Conservation (phyloP, 2,888 invertebrate species). For the Acrobasis repandana region DNA sequence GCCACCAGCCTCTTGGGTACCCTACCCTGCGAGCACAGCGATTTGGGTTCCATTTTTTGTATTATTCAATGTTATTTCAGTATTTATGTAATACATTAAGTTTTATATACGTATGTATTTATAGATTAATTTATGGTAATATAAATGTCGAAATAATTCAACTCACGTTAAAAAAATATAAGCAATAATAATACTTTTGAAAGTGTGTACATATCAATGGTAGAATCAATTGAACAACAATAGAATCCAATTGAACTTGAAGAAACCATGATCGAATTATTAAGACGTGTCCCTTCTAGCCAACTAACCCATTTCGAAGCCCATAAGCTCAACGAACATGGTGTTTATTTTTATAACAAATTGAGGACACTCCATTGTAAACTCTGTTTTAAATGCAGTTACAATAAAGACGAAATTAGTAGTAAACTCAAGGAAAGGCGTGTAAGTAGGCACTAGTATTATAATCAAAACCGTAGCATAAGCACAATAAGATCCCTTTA, state of each 20-base stretch:
- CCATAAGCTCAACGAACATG: conserved; percentile 22
- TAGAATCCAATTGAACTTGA: conserved; percentile 17
- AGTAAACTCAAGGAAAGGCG: conserved; percentile 20
- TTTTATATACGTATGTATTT: no score
- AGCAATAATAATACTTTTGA: neutral
- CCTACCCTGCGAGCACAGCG: no score
- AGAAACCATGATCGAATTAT: conserved; percentile 23
- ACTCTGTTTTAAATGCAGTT: neutral
- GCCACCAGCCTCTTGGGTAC: no score
- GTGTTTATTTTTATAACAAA: conserved; percentile 16
- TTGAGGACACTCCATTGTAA: neutral
- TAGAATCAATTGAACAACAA: conserved; percentile 17
- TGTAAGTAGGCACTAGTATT: conserved; percentile 36
- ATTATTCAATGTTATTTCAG: no score
- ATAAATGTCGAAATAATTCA: no score
- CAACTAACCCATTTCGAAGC: conserved; percentile 20
- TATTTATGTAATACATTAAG: no score
- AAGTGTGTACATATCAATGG: neutral
- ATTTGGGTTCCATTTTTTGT: no score
- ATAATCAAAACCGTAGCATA: conserved; percentile 58
- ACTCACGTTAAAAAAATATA: no score
- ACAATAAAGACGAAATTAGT: conserved; percentile 22
- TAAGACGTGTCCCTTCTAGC: conserved; percentile 26
- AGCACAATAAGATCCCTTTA: conserved; percentile 61
- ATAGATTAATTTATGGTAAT: no score